Conservation (phyloP, 2,888 invertebrate species). For the Thalpophila matura region DNA sequence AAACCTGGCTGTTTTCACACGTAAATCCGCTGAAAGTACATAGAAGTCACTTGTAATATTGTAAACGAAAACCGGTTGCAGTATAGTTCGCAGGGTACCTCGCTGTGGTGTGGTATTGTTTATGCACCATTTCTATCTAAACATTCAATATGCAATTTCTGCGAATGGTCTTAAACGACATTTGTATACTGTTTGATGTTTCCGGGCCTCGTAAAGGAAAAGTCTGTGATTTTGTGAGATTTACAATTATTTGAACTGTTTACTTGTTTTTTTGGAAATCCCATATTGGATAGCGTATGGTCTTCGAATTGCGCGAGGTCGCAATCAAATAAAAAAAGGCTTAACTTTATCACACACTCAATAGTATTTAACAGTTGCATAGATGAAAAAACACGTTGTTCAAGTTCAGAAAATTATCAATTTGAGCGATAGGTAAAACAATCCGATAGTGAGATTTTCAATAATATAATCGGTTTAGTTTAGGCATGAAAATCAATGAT, state of each 20-base stretch:
- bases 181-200: slow-evolving; percentile 51
- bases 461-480: too few relatives aligned
- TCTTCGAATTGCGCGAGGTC: too few relatives aligned
- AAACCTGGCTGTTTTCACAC: slow-evolving; percentile 19
- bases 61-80: slow-evolving; percentile 40
- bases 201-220: slow-evolving; percentile 31
- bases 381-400: too few relatives aligned
- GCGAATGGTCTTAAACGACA: slow-evolving; percentile 42
- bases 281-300: too few relatives aligned
- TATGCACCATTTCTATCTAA: slow-evolving; percentile 52
- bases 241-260: slow-evolving; percentile 9
- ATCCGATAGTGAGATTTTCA: too few relatives aligned
- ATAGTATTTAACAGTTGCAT: too few relatives aligned
- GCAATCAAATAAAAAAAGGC: too few relatives aligned
- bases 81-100: slow-evolving; percentile 28
- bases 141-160: slow-evolving; percentile 58
- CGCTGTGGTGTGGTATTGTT: slow-evolving; percentile 45
- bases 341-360: too few relatives aligned
- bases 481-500: too few relatives aligned
- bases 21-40: slow-evolving; percentile 34
- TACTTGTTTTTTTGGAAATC: too few relatives aligned
- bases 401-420: too few relatives aligned
- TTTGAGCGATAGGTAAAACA: too few relatives aligned
- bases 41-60: slow-evolving; percentile 36
- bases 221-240: slow-evolving; percentile 30